These are phyloP conservation scores for Darevskia nairensis DNA, from an alignment of 2,797 vertebrate species.

Conservation along the genomic window DNA sequence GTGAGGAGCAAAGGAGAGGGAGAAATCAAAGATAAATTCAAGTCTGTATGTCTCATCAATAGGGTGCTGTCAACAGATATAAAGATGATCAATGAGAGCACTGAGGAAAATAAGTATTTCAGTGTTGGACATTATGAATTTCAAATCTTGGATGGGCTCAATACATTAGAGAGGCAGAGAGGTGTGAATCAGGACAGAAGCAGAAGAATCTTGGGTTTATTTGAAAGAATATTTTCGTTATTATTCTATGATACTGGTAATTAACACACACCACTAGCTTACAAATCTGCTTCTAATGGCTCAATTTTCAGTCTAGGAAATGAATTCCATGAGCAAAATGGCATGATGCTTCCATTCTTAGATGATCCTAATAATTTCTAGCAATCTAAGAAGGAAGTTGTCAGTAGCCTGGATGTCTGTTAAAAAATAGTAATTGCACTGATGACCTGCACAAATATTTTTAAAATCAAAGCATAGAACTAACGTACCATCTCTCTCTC, in stretches of 20 bases:
- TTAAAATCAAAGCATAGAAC: too few species aligned
- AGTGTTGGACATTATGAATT: neutral
- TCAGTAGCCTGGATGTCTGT: neutral
- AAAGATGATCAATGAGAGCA: neutral
- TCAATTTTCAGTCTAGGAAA: conserved; percentile 58
- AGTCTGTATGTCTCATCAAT: neutral
- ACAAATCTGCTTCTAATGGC: conserved; percentile 61
- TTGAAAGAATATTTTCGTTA: conserved; percentile 56
- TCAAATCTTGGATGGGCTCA: neutral
- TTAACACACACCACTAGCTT: conserved; percentile 64
- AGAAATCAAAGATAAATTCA: neutral
- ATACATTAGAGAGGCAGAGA: too few species aligned
- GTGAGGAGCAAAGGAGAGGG: too few species aligned
- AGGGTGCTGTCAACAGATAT: neutral
- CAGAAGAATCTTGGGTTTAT: conserved; percentile 46
- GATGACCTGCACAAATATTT: too few species aligned
- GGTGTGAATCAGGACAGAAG: neutral
- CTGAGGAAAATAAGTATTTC: conserved; percentile 33
- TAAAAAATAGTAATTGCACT: too few species aligned
- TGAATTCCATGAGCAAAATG: conserved; percentile 63
- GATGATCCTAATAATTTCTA: conserved; percentile 66
- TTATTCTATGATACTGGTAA: conserved; percentile 70
- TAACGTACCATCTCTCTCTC: too few species aligned
- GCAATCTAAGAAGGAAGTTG: conserved; percentile 45
- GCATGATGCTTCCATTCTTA: conserved; percentile 64